Conservation (phyloP, 2,888 invertebrate species). For the Epistrophe eligans region DNA sequence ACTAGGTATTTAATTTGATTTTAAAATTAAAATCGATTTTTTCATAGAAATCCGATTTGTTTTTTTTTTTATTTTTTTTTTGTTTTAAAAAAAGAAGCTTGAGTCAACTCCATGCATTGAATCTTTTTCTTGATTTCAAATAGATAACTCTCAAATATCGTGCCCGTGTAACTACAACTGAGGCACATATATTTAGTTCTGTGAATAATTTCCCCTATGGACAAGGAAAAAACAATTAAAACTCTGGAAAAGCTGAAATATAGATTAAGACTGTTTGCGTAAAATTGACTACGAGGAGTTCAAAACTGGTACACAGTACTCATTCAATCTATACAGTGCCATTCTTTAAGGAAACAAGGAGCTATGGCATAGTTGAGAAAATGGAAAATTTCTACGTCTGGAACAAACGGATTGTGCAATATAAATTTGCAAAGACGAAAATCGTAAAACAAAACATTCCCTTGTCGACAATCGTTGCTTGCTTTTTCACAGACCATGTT, state of each 20-base stretch:
- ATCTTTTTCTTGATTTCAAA: background rate
- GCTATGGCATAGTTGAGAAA: conserved; percentile 47
- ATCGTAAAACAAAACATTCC: conserved; percentile 73
- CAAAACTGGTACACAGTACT: conserved; percentile 46
- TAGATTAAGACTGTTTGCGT: conserved; percentile 54
- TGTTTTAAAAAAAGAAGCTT: too few relatives aligned
- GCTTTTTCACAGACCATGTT: conserved; percentile 70
- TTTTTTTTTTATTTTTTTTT: too few relatives aligned
- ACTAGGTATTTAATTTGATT: too few relatives aligned
- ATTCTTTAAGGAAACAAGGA: conserved; percentile 40
- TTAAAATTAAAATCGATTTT: too few relatives aligned
- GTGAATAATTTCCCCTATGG: conserved; percentile 15
- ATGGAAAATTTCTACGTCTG: conserved; percentile 52
- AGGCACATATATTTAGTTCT: background rate
- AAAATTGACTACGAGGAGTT: conserved; percentile 44
- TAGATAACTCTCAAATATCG: background rate
- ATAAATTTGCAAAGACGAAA: conserved; percentile 69
- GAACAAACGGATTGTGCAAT: conserved; percentile 62
- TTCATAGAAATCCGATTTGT: too few relatives aligned
- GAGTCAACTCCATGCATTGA: background rate
- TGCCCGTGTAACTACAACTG: background rate
- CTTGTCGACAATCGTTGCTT: conserved; percentile 70
- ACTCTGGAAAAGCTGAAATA: conserved; percentile 42
- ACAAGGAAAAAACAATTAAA: conserved; percentile 24
- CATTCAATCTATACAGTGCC: conserved; percentile 56